Percentiles rank a stretch among this genome's conserved stretches.
These are phyloP conservation scores for Mesocentrotus franciscanus DNA, from an alignment of 53 echinoderm and acorn worm genomes.

Conservation along the genomic window DNA sequence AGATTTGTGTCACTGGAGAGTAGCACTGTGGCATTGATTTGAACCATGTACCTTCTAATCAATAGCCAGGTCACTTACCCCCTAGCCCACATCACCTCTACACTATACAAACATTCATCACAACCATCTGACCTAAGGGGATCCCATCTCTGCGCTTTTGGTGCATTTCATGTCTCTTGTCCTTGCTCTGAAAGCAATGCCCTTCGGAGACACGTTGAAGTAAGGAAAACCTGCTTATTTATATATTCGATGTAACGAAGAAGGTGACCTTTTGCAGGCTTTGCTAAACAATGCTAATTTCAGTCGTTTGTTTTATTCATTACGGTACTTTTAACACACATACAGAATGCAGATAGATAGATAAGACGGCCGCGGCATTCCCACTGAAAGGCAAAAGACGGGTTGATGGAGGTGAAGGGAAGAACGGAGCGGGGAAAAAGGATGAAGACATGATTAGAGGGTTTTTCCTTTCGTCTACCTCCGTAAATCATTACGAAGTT, in stretches of 20 bases:
- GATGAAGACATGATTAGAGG: not conserved
- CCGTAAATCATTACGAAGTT: not conserved
- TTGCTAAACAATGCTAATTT: slow-evolving; percentile 31
- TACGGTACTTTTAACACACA: not conserved
- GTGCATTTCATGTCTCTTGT: not conserved
- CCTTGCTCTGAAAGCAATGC: not conserved
- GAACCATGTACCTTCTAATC: no score
- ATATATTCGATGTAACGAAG: not conserved
- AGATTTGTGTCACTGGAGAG: no score
- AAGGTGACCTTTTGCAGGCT: not conserved
- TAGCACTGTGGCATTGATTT: no score
- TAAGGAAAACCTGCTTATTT: not conserved
- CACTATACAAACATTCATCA: not conserved
- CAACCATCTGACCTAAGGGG: not conserved
- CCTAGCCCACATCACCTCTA: no score
- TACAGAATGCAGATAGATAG: not conserved
- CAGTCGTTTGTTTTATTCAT: slow-evolving; percentile 36
- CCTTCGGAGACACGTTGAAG: not conserved
- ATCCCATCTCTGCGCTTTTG: not conserved
- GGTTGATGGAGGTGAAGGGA: not conserved
- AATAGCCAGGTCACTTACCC: no score
- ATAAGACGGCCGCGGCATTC: not conserved
- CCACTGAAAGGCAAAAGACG: not conserved
- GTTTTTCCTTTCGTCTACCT: not conserved
- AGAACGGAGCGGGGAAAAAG: not conserved